Percentiles rank a stretch among this genome's conserved stretches.
These are phyloP conservation scores for Eremophila alpestris DNA, from an alignment of 2,797 vertebrate genomes.

Conservation along the genomic window DNA sequence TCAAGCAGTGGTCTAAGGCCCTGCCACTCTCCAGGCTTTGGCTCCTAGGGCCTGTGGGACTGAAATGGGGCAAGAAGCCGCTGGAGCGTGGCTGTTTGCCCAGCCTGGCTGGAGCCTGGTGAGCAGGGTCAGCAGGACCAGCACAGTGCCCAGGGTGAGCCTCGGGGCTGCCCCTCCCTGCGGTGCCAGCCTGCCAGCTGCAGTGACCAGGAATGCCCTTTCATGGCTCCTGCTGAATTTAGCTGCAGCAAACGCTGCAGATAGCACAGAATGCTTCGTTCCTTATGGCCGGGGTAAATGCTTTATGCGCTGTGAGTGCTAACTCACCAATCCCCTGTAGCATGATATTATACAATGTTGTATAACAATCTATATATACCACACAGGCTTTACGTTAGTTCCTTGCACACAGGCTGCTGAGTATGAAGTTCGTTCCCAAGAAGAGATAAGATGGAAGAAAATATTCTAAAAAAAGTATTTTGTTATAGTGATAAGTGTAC, in stretches of 20 bases:
- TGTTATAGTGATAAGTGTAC: background rate
- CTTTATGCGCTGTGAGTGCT: background rate
- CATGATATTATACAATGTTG: rapidly evolving
- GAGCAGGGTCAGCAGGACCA: background rate
- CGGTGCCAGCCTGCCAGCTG: rapidly evolving
- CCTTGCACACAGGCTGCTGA: background rate
- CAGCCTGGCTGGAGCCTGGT: background rate
- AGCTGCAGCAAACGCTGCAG: background rate
- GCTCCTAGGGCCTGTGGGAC: background rate
- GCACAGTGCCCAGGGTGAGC: rapidly evolving
- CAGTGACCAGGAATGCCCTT: rapidly evolving
- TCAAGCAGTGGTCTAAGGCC: background rate
- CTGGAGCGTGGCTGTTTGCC: background rate
- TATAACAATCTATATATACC: background rate
- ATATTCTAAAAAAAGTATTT: background rate
- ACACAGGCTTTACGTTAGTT: background rate
- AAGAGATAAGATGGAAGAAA: background rate
- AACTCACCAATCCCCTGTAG: background rate
- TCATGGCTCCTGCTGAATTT: rapidly evolving
- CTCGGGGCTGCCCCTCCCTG: rapidly evolving
- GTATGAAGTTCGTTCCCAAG: background rate
- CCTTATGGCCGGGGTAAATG: background rate
- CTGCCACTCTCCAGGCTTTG: rapidly evolving
- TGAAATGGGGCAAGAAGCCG: rapidly evolving
- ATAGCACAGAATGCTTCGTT: background rate